Conservation (phyloP, 2,113 vertebrate species). For the Sphaerodactylus townsendi region DNA sequence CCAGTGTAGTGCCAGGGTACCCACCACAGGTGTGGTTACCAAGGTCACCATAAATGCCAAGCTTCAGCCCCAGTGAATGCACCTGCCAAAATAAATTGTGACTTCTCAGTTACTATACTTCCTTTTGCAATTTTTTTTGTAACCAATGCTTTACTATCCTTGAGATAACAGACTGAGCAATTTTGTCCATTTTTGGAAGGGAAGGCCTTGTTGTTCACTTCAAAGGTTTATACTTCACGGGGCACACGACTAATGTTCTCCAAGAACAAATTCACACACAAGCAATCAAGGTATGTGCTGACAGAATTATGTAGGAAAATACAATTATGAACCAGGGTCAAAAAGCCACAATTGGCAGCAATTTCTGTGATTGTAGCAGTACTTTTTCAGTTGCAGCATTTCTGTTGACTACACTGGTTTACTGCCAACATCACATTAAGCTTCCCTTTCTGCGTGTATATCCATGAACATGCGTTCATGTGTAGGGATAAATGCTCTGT, state of each 20-base stretch:
- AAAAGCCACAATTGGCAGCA: neutral
- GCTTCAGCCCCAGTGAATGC: constrained; percentile 87
- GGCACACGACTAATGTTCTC: neutral
- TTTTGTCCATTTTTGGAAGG: neutral
- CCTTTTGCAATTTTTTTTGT: no score
- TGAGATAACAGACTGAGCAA: neutral
- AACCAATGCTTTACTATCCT: neutral
- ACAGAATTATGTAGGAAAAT: neutral
- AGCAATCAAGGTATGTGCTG: neutral
- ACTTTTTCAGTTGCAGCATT: neutral
- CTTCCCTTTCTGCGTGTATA: neutral
- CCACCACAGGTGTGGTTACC: constrained; percentile 86
- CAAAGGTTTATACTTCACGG: neutral
- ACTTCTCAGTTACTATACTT: neutral
- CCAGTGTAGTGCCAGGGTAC: constrained; percentile 87
- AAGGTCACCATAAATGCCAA: constrained; percentile 92
- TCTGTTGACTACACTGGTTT: neutral
- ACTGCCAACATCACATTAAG: neutral
- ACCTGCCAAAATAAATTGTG: constrained; percentile 54
- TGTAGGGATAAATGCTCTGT: neutral
- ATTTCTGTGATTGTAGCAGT: neutral
- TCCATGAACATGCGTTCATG: neutral
- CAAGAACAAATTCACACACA: neutral
- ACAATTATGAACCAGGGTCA: neutral
- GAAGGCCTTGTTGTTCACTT: neutral